A percentile compares a stretch with the other conserved stretches of the same genome.
phyloP scores from a whole-genome alignment of 2,888 invertebrate genomes.

The Tupiocoris notatus region DNA sequence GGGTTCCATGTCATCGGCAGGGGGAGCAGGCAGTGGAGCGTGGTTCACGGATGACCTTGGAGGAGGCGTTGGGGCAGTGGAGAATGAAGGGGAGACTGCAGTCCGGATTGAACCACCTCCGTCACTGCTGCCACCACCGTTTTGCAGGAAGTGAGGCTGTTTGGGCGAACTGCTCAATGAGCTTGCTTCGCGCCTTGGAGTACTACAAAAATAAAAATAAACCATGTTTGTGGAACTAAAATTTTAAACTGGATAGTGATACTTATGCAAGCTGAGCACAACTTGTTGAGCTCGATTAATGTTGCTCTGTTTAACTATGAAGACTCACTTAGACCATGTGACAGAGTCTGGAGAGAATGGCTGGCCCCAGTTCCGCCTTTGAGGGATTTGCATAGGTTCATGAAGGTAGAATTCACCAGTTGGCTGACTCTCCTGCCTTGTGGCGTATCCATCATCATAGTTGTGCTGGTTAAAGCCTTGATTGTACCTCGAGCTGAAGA shows the following conservation, averaged over 20 bases:
- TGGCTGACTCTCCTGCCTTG: constrained; percentile 50
- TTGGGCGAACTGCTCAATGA: constrained; percentile 50
- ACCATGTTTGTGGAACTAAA: no score
- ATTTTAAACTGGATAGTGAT: no score
- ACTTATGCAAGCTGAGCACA: no score
- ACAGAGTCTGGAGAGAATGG: constrained; percentile 52
- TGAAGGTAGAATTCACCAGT: constrained; percentile 68
- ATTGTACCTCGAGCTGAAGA: constrained; percentile 43
- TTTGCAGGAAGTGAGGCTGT: constrained; percentile 42
- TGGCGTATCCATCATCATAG: constrained; percentile 41
- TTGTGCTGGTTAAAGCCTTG: constrained; percentile 45
- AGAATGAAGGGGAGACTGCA: constrained; percentile 42
- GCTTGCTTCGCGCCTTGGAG: constrained; percentile 45
- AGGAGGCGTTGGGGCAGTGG: constrained; percentile 49
- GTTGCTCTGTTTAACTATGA: no score
- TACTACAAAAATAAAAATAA: neutral
- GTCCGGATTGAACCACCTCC: constrained; percentile 45
- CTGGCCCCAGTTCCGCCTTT: constrained; percentile 58
- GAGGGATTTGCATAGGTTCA: constrained; percentile 59
- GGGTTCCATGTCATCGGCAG: constrained; percentile 85
- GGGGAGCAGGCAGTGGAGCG: constrained; percentile 65
- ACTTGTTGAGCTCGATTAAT: no score
- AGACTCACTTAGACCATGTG: constrained; percentile 42
- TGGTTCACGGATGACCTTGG: constrained; percentile 49
- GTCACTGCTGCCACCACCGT: constrained; percentile 42